Conservation (phyloP, 2,888 invertebrate species). For the Drosophila acutilabella region DNA sequence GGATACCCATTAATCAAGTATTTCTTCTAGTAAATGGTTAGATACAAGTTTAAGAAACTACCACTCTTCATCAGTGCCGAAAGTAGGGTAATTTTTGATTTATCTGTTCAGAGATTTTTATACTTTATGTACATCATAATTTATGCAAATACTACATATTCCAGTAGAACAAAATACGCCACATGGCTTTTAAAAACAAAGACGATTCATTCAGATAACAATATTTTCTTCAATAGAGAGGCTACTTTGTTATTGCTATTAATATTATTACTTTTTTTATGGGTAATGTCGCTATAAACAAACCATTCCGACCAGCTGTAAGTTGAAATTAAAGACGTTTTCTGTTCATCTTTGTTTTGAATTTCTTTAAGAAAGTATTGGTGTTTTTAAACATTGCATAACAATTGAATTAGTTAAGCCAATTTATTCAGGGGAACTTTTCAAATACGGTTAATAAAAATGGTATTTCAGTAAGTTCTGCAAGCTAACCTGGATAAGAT, state of each 20-base stretch:
- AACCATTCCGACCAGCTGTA: constrained; percentile 26
- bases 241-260: constrained; percentile 16
- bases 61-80: no score
- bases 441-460: no score
- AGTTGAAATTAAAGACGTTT: constrained; percentile 11
- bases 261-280: constrained; percentile 29
- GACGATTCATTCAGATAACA: constrained; percentile 48
- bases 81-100: no score
- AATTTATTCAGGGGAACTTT: background rate
- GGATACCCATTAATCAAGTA: background rate
- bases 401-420: background rate
- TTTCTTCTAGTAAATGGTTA: no score
- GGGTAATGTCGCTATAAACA: constrained; percentile 28
- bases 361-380: no score
- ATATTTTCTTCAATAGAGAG: constrained; percentile 24
- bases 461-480: background rate
- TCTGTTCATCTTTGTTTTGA: no score
- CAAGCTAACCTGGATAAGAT: background rate
- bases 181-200: constrained; percentile 30
- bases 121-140: no score
- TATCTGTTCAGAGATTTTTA: no score
- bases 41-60: no score
- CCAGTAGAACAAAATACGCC: constrained; percentile 5
- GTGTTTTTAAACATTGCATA: background rate
- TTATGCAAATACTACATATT: constrained; percentile 12